These are phyloP conservation scores for Diplazon laetatorius DNA, from an alignment of 2,888 invertebrate species.

Conservation along the genomic window DNA sequence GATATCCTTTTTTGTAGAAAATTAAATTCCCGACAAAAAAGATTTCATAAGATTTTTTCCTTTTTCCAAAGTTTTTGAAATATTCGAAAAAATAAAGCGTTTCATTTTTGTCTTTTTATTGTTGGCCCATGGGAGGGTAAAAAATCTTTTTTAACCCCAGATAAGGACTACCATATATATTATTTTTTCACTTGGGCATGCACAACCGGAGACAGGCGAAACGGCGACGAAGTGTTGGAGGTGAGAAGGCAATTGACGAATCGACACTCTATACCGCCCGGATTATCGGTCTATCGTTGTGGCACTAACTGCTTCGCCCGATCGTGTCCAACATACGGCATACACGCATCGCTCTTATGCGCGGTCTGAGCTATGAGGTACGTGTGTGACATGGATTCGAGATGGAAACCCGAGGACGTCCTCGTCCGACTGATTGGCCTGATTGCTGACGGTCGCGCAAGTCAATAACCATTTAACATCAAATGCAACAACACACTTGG, in stretches of 20 bases:
- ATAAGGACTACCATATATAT: no score
- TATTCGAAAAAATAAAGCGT: no score
- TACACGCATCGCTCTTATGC: conserved; percentile 35
- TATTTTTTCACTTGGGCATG: no score
- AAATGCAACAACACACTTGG: conserved; percentile 33
- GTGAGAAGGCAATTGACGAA: conserved; percentile 57
- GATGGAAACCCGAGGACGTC: conserved; percentile 70
- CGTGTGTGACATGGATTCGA: conserved; percentile 64
- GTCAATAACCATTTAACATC: conserved; percentile 80
- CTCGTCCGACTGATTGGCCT: conserved; percentile 79
- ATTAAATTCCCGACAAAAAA: no score
- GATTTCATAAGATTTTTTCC: no score
- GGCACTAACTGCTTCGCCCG: conserved; percentile 41
- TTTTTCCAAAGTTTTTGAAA: no score
- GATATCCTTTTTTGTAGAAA: no score
- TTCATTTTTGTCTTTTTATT: no score
- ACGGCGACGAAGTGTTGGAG: conserved; percentile 24
- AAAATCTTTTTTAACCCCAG: no score
- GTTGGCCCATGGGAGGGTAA: no score
- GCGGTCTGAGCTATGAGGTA: conserved; percentile 15
- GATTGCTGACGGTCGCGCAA: conserved; percentile 77
- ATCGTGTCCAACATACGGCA: conserved; percentile 33
- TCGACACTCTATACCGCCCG: conserved; percentile 26
- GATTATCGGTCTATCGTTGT: conserved; percentile 60
- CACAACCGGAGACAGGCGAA: not conserved